Base-by-base conservation (phyloP, 2,113 vertebrate species). In the Pungitius pungitius region DNA sequence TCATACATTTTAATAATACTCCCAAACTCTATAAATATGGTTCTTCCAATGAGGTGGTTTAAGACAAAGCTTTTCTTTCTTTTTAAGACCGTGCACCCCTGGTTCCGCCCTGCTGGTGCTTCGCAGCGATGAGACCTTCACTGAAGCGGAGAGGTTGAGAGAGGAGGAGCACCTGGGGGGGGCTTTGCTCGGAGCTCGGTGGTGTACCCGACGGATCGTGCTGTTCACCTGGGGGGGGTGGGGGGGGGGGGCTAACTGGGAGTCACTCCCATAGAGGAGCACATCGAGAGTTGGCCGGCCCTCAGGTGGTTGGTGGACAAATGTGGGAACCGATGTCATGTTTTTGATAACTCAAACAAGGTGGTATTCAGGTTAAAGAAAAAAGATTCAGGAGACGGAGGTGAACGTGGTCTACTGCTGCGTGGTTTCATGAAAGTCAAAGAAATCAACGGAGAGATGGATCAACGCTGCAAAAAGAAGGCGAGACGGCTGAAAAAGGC, bases 161-260 rank as follows among this genome's bases (percentile, higher is more conserved):
- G 45, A 17, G 6, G 72, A 83, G 40, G 62, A 86, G 63, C 77
- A 80, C 22, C 26, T 89, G 60, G 67, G 24, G n/a, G n/a, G n/a
- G n/a, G n/a, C n/a, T n/a, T 49, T 70, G 20, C 58, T 84, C 0
- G 72, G 82, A 24, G 2, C 12, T 14, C 63, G 57, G 43, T 60
- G 18, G 1, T 86, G 82, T 80, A 52, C 61, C 39, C 61, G 70
- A 47, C 42, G 56, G 35, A 64, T 86, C 0, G 66, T 86, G 49
- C 61, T 88, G 27, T 88, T 90, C 60, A 88, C 86, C 0, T 74
- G 82, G 73, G 84, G 82, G 30, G 86, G 88, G n/a, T n/a, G n/a
- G n/a, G n/a, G n/a, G n/a, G n/a, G n/a, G n/a, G 82, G 30, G 86
- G 88, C 72, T 73, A 58, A 69, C 77, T 88, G 13, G 75, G 88